Evolutionary conservation across 2,888 invertebrate species (phyloP), one percentile per base, ranked within the genome.

Genomic region (Agrochola macilenta): DNA sequence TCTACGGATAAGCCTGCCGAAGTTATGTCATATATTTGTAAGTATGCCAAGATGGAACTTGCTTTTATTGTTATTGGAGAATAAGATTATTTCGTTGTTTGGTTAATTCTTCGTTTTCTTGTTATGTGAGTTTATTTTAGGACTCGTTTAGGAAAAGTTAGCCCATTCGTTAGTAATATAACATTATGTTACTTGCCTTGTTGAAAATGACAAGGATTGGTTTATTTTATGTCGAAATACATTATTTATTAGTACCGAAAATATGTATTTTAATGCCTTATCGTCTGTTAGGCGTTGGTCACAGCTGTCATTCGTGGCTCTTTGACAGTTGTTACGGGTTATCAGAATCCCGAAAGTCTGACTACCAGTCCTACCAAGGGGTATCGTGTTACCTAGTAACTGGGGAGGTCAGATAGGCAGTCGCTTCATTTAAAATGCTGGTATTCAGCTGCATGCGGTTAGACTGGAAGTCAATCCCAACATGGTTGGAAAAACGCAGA

Each of bases 1-100:
- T 60, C 76, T 76, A 49, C 35, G 23, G 39, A 71, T 73, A 61
- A 73, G 52, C 69, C 68, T 23, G 35, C 23, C 66, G 35, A 72
- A 84, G 70, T 84, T 71, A 79, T 74, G 74, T 63, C 85, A 35
- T 72, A 76, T 61, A 63, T 69, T 69, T 77, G 68, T 63, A 65
- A 73, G 71, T 46, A 35, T 83, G 74, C 61, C 77, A 81, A 76
- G 26, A 68, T 68, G 52, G 66, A 49, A 35, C 68, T 43, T 14
- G 68, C 39, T 54, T 66, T 73, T 71, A 69, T 74, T 68, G 60
- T 68, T 57, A 74, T 74, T 71, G 54, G n/a, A n/a, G 23, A 60
- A 68, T 63, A 79, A 70, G 20, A 83, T 63, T 63, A 52, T 66
- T 61, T 65, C 17, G 39, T 60, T 52, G 17, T 46, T 63, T 14